Base-by-base conservation (phyloP, 2,113 vertebrate genomes). In the Apaloderma vittatum region DNA sequence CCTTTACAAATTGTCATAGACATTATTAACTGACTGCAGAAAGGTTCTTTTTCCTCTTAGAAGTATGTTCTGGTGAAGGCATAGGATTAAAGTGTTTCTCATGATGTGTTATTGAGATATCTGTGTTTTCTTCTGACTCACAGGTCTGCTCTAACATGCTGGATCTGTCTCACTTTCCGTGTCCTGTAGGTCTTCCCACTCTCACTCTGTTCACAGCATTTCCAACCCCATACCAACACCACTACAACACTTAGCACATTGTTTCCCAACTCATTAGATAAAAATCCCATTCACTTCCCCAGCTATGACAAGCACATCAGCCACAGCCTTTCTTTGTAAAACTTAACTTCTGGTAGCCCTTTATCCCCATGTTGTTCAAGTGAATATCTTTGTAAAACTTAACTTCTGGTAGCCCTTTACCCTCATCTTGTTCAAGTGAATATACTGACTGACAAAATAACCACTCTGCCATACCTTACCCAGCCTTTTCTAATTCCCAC, bases 201-300 rank as follows among this genome's bases (percentile, higher is more conserved):
- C 12, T 19, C 10, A 40, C 32, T 45, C 8, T 80, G 9, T 71
- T 71, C 55, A 55, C 12, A 74, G 6, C 4, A 52, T 51, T 81
- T 85, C 46, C 36, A 82, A 9, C 1, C 2, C 11, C 23, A 57
- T 40, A 40, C 40, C 40, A 27, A 22, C 0, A 0, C 23, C 15
- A 54, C 5, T 66, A 37, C 36, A 74, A 6, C 6, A 45, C 20
- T 83, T 58, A 67, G 46, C 19, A 76, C 21, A 70, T 61, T 3
- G 34, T 34, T 86, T 83, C 32, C 63, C 16, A 61, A 2, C 2
- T 4, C 49, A 12, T 66, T 51, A 46, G 3, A 5, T 83, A 62
- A 88, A 88, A 88, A 46, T 58, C 37, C 65, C 21, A 59, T 17
- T 29, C 7, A n/a, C 8, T 67, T 91, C 40, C 40, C 40, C 40